These are phyloP conservation scores for Calypte anna DNA, from an alignment of 2,113 vertebrate species.

Conservation along the genomic window DNA sequence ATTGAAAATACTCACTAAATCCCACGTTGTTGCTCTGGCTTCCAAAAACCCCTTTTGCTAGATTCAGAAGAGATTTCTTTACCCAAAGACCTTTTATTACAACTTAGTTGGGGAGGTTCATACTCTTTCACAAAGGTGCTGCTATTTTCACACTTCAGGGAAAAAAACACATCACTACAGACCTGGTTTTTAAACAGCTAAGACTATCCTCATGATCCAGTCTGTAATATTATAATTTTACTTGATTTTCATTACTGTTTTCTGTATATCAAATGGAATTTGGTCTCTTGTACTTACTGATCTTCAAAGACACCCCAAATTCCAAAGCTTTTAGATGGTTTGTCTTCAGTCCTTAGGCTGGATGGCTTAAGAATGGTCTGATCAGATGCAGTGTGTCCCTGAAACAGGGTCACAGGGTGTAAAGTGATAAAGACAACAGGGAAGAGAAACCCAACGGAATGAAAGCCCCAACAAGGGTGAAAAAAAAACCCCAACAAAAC, in stretches of 20 bases:
- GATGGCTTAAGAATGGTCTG: background rate
- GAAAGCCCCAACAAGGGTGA: background rate
- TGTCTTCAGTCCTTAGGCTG: background rate
- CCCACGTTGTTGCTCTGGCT: background rate
- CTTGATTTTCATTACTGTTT: background rate
- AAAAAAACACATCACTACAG: background rate
- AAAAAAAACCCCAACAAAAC: background rate
- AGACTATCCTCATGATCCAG: background rate
- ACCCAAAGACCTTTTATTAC: background rate
- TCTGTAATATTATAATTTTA: background rate
- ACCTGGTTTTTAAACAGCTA: background rate
- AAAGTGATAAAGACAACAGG: background rate
- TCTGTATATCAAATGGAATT: background rate
- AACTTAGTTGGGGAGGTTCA: background rate
- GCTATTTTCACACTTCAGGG: background rate
- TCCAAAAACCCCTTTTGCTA: background rate
- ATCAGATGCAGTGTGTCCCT: background rate
- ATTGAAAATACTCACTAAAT: slow-evolving; percentile 29
- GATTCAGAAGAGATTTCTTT: background rate
- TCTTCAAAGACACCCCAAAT: background rate
- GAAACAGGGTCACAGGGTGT: background rate
- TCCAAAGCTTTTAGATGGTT: background rate
- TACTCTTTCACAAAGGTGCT: background rate
- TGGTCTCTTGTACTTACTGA: background rate
- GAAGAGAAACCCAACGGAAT: background rate